Conservation (phyloP, 2,888 invertebrate genomes). For the Tromatobia lineatoria region DNA sequence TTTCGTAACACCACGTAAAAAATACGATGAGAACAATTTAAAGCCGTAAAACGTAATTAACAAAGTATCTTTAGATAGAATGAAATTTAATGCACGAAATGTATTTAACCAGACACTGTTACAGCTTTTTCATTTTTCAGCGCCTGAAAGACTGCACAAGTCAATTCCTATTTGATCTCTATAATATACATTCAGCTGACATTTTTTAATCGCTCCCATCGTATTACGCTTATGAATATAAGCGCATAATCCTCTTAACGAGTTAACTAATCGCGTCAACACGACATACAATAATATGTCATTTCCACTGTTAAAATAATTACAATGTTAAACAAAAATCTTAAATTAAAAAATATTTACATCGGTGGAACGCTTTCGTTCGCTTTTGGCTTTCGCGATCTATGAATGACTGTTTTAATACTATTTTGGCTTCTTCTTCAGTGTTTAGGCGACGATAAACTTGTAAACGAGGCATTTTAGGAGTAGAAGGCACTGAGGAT, state of each 20-base stretch:
- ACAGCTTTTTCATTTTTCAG: too few relatives aligned
- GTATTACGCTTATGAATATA: too few relatives aligned
- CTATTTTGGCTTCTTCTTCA: slow-evolving; percentile 46
- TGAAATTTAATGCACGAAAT: too few relatives aligned
- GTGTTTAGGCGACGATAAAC: slow-evolving; percentile 9
- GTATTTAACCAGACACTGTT: too few relatives aligned
- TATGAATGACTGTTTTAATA: slow-evolving; percentile 38
- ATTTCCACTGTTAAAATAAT: slow-evolving; percentile 13
- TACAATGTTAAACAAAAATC: slow-evolving; percentile 16
- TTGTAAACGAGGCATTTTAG: neutral
- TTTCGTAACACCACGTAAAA: neutral
- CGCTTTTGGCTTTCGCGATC: slow-evolving; percentile 36
- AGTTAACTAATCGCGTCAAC: neutral
- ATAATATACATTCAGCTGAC: neutral
- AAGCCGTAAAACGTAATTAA: neutral
- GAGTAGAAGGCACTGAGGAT: neutral
- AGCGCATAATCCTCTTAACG: too few relatives aligned
- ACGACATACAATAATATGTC: neutral
- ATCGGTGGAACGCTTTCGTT: slow-evolving; percentile 39
- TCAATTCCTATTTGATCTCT: neutral
- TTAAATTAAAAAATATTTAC: slow-evolving; percentile 42
- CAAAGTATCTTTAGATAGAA: neutral
- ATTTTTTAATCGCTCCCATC: neutral
- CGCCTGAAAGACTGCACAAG: neutral
- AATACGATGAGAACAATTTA: slow-evolving; percentile 1